These are phyloP conservation scores for Carassius carassius DNA, from an alignment of 2,113 vertebrate species.

Conservation along the genomic window DNA sequence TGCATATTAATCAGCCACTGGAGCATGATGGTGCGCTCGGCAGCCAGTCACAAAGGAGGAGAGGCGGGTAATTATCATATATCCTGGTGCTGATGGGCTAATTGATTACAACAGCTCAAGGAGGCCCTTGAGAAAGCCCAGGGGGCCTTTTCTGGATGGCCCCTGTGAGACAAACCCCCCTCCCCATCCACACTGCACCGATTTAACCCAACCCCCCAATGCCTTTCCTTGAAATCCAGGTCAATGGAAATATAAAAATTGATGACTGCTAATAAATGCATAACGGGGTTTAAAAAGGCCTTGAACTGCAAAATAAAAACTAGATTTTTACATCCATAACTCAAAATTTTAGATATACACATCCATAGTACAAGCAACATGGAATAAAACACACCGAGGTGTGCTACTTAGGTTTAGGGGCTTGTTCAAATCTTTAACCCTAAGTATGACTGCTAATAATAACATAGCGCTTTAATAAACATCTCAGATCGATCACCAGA, in stretches of 20 bases:
- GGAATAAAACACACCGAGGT: no score
- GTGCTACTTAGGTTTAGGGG: not conserved
- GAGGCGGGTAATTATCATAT: conserved; percentile 89
- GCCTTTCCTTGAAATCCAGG: conserved; percentile 33
- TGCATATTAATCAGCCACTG: conserved; percentile 92
- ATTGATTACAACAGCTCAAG: conserved; percentile 92
- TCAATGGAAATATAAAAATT: conserved; percentile 28
- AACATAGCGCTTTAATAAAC: not conserved
- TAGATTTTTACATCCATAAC: not conserved
- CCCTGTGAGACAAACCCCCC: conserved; percentile 24
- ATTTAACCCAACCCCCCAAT: conserved; percentile 16
- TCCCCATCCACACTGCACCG: conserved; percentile 8
- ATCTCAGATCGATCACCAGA: not conserved
- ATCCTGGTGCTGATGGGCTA: conserved; percentile 91
- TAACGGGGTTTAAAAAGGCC: conserved; percentile 9
- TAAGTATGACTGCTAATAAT: not conserved
- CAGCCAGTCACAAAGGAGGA: conserved; percentile 57
- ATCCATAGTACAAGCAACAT: no score
- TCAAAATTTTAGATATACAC: no score
- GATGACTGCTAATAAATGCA: conserved; percentile 36
- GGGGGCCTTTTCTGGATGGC: not conserved
- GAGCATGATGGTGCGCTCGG: conserved; percentile 71
- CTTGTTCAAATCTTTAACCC: not conserved
- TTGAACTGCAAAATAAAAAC: conserved; percentile 35
- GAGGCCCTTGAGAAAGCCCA: conserved; percentile 78